Evolutionary conservation across 1,140 invertebrate species (phyloP).

Genomic region (Acromyrmex echinatior): DNA sequence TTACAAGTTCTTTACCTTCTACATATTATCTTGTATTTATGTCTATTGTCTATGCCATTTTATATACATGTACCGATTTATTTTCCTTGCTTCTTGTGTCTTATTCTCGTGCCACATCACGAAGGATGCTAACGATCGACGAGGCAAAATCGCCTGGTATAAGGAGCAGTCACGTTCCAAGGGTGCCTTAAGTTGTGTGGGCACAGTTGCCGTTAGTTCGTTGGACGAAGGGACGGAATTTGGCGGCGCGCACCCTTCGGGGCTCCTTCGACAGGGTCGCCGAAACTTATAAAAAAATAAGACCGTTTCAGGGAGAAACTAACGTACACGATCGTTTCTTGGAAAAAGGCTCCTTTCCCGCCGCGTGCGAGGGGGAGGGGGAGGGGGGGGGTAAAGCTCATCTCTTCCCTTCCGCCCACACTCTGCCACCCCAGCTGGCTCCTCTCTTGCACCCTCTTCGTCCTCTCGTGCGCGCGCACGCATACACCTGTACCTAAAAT

Average conservation of each 20-base stretch:
- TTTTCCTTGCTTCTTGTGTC: too few relatives aligned
- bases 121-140: slow-evolving; percentile 35
- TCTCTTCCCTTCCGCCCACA: slow-evolving; percentile 48
- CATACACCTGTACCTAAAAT: slow-evolving; percentile 66
- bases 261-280: slow-evolving; percentile 49
- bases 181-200: slow-evolving; percentile 15
- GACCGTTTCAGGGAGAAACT: slow-evolving; percentile 44
- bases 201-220: slow-evolving; percentile 47
- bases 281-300: slow-evolving; percentile 70
- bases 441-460: slow-evolving; percentile 24
- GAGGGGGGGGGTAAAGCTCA: slow-evolving; percentile 4
- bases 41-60: too few relatives aligned
- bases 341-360: slow-evolving; percentile 23
- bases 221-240: slow-evolving; percentile 44
- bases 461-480: slow-evolving; percentile 56
- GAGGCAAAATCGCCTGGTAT: slow-evolving; percentile 43
- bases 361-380: background rate
- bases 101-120: background rate
- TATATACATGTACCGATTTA: background rate
- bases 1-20: background rate
- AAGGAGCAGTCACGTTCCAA: slow-evolving; percentile 54
- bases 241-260: slow-evolving; percentile 40
- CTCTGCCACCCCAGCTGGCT: background rate
- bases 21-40: background rate
- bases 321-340: slow-evolving; percentile 45